Evolutionary conservation across 2,113 vertebrate species (phyloP), one percentile per base, ranked within the genome.

Genomic region (Phyllostomus hastatus): DNA sequence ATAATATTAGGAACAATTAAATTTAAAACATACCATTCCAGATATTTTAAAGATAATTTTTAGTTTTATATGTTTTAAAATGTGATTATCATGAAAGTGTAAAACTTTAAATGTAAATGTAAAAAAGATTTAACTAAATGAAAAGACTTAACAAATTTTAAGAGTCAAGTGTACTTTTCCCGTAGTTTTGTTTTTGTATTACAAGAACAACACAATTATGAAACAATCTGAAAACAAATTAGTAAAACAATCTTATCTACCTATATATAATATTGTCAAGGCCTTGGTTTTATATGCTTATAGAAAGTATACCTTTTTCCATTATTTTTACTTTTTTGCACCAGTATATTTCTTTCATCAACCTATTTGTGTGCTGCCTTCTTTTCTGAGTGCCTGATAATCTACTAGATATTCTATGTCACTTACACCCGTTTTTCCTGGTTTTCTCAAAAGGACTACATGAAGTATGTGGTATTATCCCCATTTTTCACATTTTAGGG

Each of bases 11-110:
- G 10, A 15, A 38, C 10, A 43, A 10, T 86, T 91, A 94, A 79
- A 33, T 88, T 88, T 89, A 90, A 59, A 95, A 61, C 38, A 54
- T 26, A 14, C 19, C 54, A 46, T 81, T 80, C 12, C 19, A 93
- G n/a, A 17, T 93, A 52, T 76, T 83, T 79, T 38, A 90, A 87
- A 61, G n/a, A 19, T 91, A 17, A 31, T 84, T 72, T 72, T 61
- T 72, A 95, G 35, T 81, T 95, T 24, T 75, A 24, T 41, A 19
- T 59, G 22, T 95, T 88, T 90, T 87, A 96, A 95, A 78, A 61
- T 75, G 41, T 43, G 24, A 7, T 79, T 73, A 66, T 95, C 64
- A 43, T 73, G 41, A 89, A 89, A 70, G 52, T 31, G 0, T 59
- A 35, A 83, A 84, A 75, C 57, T 59, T 59, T 59, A 59, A 59